Base-by-base conservation (phyloP, 2,113 vertebrate genomes). In the Erythrocercus mccallii region DNA sequence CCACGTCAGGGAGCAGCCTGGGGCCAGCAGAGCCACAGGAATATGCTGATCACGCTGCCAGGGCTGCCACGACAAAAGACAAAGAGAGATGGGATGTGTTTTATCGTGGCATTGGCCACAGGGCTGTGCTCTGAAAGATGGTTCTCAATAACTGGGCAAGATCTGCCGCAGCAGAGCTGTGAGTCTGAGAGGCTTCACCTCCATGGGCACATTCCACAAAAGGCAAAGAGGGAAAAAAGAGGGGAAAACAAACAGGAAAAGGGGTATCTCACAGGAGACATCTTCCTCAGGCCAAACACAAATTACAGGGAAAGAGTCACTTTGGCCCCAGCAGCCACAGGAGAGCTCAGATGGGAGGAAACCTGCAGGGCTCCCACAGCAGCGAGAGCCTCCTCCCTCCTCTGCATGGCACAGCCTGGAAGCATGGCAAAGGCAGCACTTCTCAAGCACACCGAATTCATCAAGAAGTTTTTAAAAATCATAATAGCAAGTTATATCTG, bases 1-100 rank as follows among this genome's bases (percentile, higher is more conserved):
- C 35, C 57, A 14, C 0, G 8, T 10, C 78, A 74, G 65, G 68
- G 81, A 83, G 65, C 81, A 79, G 74, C 58, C 64, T 16, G 2
- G 17, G 33, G 88, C 82, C 88, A 95, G 88, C 82, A 86, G 31
- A 85, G 6, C 79, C 81, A 66, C 73, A 48, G 93, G 44, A 35
- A 56, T 12, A 11, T 7, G 78, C 89, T 87, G 78, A 58, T 3
- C 38, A 5, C 6, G 44, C 87, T 87, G 77, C 50, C 73, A 84
- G 60, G 56, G 42, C 69, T 54, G 65, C 72, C 60, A 47, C 1
- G 16, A 61, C 28, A 69, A 42, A 68, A 83, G 81, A 48, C 61
- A 28, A n/a, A 24, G 15, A 82, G 72, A 82, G 1, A 53, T 23
- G 53, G 38, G 70, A 57, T 3, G 21, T 3, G 11, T 11, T 82